These are phyloP conservation scores for Nymphalis polychloros DNA, from an alignment of 2,888 invertebrate species.

Conservation along the genomic window DNA sequence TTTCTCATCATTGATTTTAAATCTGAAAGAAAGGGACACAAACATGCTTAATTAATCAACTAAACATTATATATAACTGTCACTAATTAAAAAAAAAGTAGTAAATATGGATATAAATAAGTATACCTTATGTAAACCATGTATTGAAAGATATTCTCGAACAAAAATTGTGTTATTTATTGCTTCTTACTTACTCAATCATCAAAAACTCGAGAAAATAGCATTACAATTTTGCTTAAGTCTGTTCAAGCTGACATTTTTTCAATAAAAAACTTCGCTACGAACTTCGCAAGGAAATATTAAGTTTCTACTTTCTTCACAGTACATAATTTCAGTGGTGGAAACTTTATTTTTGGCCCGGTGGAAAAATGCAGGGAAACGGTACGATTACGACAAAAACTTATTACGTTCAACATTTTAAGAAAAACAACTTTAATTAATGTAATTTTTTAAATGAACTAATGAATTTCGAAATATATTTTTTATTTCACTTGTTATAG, in stretches of 20 bases:
- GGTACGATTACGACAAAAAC: neutral
- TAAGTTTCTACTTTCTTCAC: conserved; percentile 22
- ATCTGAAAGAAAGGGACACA: too few species aligned
- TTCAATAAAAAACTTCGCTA: conserved; percentile 22
- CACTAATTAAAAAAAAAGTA: too few species aligned
- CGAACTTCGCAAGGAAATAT: conserved; percentile 26
- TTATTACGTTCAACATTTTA: neutral
- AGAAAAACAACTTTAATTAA: neutral
- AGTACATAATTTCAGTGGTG: conserved; percentile 15
- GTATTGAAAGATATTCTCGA: too few species aligned
- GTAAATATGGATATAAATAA: too few species aligned
- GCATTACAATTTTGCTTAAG: conserved; percentile 8
- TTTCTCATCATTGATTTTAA: too few species aligned
- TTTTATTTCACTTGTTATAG: too few species aligned
- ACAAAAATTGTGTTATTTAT: too few species aligned
- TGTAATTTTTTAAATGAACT: too few species aligned
- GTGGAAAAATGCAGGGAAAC: neutral
- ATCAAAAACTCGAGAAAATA: conserved; percentile 16
- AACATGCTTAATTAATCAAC: too few species aligned
- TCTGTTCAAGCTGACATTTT: conserved; percentile 14
- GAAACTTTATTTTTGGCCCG: conserved; percentile 9
- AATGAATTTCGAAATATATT: too few species aligned
- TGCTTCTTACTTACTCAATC: neutral
- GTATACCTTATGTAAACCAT: too few species aligned
- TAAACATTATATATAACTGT: too few species aligned